A percentile compares a stretch with the other conserved stretches of the same genome.
Evolutionary conservation across 2,113 vertebrate species (phyloP).

Genomic region (Malaclemys terrapin): DNA sequence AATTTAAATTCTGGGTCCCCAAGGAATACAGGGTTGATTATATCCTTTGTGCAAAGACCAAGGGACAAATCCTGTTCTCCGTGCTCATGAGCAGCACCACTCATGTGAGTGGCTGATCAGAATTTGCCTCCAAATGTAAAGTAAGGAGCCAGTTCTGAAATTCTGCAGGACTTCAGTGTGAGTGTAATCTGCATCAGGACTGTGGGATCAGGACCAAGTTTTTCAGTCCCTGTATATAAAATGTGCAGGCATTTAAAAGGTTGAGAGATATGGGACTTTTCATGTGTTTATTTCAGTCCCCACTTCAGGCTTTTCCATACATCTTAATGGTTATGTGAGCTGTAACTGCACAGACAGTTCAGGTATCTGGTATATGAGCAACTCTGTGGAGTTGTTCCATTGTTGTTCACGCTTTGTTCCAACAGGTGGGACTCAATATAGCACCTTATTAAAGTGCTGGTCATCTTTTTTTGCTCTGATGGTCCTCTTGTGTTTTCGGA

Average conservation of each 20-base stretch:
- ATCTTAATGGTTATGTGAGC: rapidly evolving
- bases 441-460: background rate
- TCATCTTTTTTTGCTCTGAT: background rate
- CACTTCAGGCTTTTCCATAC: background rate
- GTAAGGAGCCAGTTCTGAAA: background rate
- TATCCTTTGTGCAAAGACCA: background rate
- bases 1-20: background rate
- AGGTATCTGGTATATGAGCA: background rate
- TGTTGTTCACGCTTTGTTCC: background rate
- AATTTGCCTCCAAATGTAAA: slow-evolving; percentile 22
- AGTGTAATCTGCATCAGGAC: background rate
- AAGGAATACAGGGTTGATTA: background rate
- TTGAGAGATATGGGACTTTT: background rate
- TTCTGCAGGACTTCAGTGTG: background rate
- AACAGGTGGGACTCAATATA: background rate
- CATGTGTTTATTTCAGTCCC: background rate
- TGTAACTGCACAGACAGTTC: background rate
- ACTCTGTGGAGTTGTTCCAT: background rate
- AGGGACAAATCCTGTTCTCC: background rate
- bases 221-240: background rate
- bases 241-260: background rate
- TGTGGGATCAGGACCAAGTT: background rate
- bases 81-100: background rate
- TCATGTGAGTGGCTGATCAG: background rate
- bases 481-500: background rate